Base-by-base conservation (phyloP, 2,888 invertebrate genomes). In the Graphium colonna region DNA sequence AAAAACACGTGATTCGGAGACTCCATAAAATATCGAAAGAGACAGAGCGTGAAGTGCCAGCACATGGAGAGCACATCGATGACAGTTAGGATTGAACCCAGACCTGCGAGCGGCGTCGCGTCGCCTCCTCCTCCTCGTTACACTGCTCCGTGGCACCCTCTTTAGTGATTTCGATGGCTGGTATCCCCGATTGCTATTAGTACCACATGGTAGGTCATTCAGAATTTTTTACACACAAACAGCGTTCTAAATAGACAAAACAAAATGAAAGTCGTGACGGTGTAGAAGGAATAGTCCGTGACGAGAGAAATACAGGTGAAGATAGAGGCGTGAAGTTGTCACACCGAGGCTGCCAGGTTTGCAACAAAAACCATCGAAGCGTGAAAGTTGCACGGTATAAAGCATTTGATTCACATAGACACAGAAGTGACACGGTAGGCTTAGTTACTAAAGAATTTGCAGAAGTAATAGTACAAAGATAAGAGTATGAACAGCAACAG, bases 111-210 rank as follows among this genome's bases (percentile, higher is more conserved):
- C 83, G 84, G 68, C 83, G 84, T 71, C 82, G 85, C 73, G 82
- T 70, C 60, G 80, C 71, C 65, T 88, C 84, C 76, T 90, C 90
- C 45, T 69, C 68, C 68, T 94, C 95, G 78, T 94, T 94, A 78
- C 93, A 91, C 88, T 93, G 92, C 81, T 94, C 93, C 78, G 93
- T 92, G 62, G 79, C 82, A 64, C 81, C 80, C 79, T 96, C 95
- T 92, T 95, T 95, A 77, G 95, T 95, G 82, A 96, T 95, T 92
- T 95, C 95, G 84, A 91, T 91, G 82, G 90, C 90, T 73, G 90
- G 90, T 83, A 90, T 90, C 82, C 90, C 90, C 77, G 90, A 89
- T 84, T 89, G 88, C 89, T 89, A 75, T 84, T 77, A 67, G 61
- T 67, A 85, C 86, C 85, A 86, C 77, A 87, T 67, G 78, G 76